Conservation (phyloP, 1,140 invertebrate species). For the Solen grandis region DNA sequence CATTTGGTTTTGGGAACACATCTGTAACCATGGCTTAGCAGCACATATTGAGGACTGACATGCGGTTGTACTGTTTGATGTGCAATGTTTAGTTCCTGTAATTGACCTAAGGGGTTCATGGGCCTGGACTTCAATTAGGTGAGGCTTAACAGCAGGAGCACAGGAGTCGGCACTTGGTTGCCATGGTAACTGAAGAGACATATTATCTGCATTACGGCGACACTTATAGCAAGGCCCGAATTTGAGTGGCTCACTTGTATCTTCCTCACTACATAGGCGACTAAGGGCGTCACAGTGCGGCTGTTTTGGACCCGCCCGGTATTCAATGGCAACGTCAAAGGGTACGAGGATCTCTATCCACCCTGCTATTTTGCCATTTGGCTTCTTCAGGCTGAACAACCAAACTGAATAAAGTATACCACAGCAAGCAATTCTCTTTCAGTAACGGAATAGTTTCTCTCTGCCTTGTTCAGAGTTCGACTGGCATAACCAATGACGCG, state of each 20-base stretch:
- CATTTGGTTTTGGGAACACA: too few relatives aligned
- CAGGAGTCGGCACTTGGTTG: too few relatives aligned
- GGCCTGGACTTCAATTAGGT: too few relatives aligned
- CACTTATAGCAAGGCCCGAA: not conserved
- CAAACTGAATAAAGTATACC: constrained; percentile 35
- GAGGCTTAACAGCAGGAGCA: too few relatives aligned
- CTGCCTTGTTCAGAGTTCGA: constrained; percentile 62
- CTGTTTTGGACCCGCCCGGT: too few relatives aligned
- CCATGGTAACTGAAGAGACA: not conserved
- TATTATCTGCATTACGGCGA: not conserved
- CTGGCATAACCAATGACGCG: constrained; percentile 59
- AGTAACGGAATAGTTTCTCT: constrained; percentile 80
- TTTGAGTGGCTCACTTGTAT: not conserved
- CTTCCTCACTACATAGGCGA: not conserved
- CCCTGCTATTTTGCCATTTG: constrained; percentile 58
- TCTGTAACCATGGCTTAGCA: too few relatives aligned
- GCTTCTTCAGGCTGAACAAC: constrained; percentile 40
- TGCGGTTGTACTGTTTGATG: too few relatives aligned
- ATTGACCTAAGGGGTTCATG: too few relatives aligned
- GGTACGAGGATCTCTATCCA: constrained; percentile 64
- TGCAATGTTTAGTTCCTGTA: too few relatives aligned
- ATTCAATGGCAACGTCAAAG: constrained; percentile 66
- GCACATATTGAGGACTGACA: too few relatives aligned
- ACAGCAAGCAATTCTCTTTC: constrained; percentile 61
- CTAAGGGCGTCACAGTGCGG: constrained; percentile 66